phyloP scores from a whole-genome alignment of 1,140 invertebrate species.

The Whitmania pigra region DNA sequence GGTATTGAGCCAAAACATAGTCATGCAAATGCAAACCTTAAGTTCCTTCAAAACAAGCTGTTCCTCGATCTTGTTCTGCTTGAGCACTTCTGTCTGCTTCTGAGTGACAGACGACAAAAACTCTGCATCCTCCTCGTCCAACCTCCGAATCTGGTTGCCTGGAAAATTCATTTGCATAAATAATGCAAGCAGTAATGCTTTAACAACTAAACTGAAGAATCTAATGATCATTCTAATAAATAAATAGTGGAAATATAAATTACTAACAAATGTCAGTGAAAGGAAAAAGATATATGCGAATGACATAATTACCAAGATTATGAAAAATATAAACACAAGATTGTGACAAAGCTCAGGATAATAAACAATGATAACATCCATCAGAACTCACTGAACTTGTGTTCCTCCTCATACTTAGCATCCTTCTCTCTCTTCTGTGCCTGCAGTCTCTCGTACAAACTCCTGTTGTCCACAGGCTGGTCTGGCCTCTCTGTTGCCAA shows the following conservation, averaged over 20 bases:
- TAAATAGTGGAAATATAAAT: background rate
- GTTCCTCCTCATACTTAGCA: slow-evolving; percentile 1
- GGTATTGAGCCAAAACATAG: background rate
- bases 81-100: background rate
- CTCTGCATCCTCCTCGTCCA: background rate
- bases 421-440: background rate
- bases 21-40: background rate
- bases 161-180: too few species aligned
- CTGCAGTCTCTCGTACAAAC: slow-evolving; percentile 4
- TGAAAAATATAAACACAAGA: too few species aligned
- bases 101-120: slow-evolving; percentile 4
- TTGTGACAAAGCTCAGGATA: too few species aligned
- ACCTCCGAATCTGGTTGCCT: background rate
- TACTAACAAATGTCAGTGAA: background rate
- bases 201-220: too few species aligned
- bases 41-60: background rate
- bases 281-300: too few species aligned
- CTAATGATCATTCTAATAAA: background rate
- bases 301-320: too few species aligned
- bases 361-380: background rate
- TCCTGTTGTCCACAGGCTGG: background rate
- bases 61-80: background rate
- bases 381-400: background rate
- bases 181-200: too few species aligned
- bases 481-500: background rate